Base-by-base conservation (phyloP, 2,797 vertebrate species). In the Sebastes itinus region DNA sequence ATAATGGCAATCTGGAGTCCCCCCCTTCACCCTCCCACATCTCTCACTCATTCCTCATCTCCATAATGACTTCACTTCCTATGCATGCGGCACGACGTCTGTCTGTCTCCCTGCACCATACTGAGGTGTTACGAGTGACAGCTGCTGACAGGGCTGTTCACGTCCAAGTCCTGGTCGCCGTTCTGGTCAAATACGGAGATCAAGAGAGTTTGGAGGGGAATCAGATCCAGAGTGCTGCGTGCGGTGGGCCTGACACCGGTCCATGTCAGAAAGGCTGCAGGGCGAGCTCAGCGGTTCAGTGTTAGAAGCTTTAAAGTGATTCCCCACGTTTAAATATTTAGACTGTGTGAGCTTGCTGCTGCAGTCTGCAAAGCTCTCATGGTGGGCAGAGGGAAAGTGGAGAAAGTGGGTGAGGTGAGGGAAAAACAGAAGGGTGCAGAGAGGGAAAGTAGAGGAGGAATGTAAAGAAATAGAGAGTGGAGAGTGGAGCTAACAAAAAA, bases 301-400 rank as follows among this genome's bases (percentile, higher is more conserved):
- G 88, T 85, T 64, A 6, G 56, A 62, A 74, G 78, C 59, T 87
- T 88, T 83, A 83, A 86, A 89, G 75, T 75, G 70, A 88, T 89
- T 82, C 80, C 73, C 71, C 71, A 56, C 55, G 20, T 91, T 87
- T 87, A 89, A 92, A 93, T 91, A 88, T 92, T 93, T 91, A 89
- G 72, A 83, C 81, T 88, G 74, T 8, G 16, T 56, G 73, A 86
- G 82, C 81, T 81, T 56, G 64, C 63, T 12, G 69, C 82, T 70
- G 75, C 82, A 54, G 81, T 80, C 80, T 85, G 72, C 74, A 67
- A 73, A 80, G 68, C 78, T 81, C 65, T 82, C 28, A 70, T 75
- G 69, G 72, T 72, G 68, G 61, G 33, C 60, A 72, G 68, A 61
- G 60, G 72, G 52, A 54, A 54, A 54, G 52, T 54, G 52, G 54